Evolutionary conservation across 1,140 invertebrate genomes (phyloP).

Genomic region (Bombus confusus): DNA sequence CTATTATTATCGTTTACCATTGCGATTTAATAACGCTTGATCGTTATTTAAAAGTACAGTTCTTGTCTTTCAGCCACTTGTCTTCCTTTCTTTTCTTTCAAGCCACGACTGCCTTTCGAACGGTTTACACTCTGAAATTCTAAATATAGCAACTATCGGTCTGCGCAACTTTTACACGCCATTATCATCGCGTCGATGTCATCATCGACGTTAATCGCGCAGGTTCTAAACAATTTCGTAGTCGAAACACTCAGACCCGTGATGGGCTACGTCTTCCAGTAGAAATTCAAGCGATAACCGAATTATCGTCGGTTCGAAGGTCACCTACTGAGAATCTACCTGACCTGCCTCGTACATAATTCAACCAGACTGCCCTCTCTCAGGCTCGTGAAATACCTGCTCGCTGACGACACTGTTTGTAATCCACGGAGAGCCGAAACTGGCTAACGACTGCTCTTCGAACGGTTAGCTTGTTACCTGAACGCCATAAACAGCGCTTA

Average conservation of each 20-base stretch:
- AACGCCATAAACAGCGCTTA: constrained; percentile 25
- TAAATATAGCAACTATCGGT: no score
- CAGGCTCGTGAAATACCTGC: constrained; percentile 18
- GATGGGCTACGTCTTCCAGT: not conserved
- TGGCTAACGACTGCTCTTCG: constrained; percentile 1
- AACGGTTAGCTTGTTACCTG: constrained; percentile 33
- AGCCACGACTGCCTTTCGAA: no score
- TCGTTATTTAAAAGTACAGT: no score
- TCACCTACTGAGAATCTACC: constrained; percentile 5
- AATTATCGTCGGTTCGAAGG: constrained; percentile 36
- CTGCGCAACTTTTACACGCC: not conserved
- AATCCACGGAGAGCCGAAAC: constrained; percentile 20
- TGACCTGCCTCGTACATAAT: constrained; percentile 16
- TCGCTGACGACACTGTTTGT: constrained; percentile 30
- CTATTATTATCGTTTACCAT: no score
- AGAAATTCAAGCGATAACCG: constrained; percentile 10
- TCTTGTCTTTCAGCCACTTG: no score
- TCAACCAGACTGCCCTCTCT: not conserved
- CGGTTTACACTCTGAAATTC: no score
- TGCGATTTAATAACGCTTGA: no score
- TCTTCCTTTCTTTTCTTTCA: no score
- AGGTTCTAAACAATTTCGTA: not conserved
- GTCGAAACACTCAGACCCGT: not conserved
- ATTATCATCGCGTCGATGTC: not conserved
- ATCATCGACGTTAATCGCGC: not conserved